These are phyloP conservation scores for Penelope pileata DNA, from an alignment of 2,113 vertebrate genomes.

Conservation along the genomic window DNA sequence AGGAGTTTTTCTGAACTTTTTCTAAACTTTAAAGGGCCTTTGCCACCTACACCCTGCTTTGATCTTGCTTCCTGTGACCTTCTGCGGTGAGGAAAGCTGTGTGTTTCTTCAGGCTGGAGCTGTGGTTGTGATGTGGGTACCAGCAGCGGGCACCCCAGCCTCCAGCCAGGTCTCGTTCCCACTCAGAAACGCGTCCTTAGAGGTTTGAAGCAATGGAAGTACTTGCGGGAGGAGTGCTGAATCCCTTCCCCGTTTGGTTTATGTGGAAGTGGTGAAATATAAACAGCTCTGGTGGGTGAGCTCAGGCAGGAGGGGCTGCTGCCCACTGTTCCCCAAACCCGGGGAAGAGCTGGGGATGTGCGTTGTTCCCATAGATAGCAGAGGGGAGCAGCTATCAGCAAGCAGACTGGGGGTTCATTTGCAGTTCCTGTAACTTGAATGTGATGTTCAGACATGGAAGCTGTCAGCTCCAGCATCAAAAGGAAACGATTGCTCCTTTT, in stretches of 20 bases:
- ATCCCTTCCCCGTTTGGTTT: not conserved
- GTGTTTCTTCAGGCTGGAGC: not conserved
- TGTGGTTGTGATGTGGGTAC: not conserved
- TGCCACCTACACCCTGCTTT: not conserved
- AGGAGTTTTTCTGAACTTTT: too few species aligned
- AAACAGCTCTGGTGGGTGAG: not conserved
- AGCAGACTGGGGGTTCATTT: not conserved
- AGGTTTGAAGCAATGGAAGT: not conserved
- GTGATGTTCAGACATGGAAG: conserved; percentile 5
- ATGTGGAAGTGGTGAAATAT: not conserved
- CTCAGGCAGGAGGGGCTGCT: not conserved
- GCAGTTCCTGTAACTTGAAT: conserved; percentile 1
- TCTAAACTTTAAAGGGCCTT: not conserved
- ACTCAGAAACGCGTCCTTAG: not conserved
- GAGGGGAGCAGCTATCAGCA: not conserved
- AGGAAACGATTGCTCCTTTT: conserved; percentile 25
- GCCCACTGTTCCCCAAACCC: fast-evolving
- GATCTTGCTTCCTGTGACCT: not conserved
- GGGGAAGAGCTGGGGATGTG: not conserved
- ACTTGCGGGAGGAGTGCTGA: not conserved
- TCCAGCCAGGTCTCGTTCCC: not conserved
- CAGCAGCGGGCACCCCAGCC: not conserved
- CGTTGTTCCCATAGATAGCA: not conserved
- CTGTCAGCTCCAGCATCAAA: conserved; percentile 48
- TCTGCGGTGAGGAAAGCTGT: not conserved